phyloP scores from a whole-genome alignment of 2,113 vertebrate species.

The Microcebus jonahi region DNA sequence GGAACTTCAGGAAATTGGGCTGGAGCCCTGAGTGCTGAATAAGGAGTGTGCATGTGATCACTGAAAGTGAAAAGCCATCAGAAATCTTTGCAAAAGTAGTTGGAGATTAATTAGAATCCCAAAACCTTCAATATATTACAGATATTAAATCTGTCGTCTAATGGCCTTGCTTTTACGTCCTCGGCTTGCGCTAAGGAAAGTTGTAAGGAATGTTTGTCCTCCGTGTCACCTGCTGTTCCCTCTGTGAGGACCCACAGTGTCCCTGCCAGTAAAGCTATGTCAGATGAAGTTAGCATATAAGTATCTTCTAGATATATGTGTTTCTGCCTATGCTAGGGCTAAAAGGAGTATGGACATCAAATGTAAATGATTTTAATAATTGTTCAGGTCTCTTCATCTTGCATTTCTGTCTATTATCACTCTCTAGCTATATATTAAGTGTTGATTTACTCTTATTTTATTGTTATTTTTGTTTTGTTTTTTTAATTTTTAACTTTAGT shows the following conservation, averaged over 20 bases:
- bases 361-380: conserved; percentile 36
- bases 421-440: not conserved
- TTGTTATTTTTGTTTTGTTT: not conserved
- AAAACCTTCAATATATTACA: not conserved
- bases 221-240: not conserved
- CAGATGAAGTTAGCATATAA: not conserved
- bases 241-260: not conserved
- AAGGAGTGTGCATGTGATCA: not conserved
- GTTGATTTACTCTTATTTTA: not conserved
- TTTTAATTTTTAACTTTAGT: too few relatives aligned
- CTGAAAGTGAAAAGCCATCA: not conserved
- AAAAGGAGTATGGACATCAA: not conserved
- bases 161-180: not conserved
- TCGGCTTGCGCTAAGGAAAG: not conserved
- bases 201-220: not conserved
- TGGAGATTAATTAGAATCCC: not conserved
- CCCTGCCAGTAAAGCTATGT: not conserved
- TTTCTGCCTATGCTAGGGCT: not conserved
- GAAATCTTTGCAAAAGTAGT: not conserved
- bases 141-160: not conserved
- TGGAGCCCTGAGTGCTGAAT: not conserved
- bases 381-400: not conserved
- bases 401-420: not conserved
- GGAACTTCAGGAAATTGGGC: not conserved
- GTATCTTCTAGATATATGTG: not conserved